These are phyloP conservation scores for Microctenopoma steveboyesi DNA, from an alignment of 2,797 vertebrate species.

Conservation along the genomic window DNA sequence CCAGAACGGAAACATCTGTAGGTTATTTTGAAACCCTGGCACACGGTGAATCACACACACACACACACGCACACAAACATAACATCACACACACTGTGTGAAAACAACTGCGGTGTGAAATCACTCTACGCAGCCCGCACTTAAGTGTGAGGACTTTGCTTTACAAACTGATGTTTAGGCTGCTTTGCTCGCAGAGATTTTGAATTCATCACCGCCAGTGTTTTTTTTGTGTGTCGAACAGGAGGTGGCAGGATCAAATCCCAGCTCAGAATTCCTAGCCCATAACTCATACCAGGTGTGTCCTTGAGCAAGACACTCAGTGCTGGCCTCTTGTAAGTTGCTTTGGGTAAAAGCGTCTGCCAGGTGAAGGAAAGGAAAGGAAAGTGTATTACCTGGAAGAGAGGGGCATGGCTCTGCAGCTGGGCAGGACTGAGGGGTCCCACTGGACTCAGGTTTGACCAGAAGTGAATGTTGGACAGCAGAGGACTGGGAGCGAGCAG, in stretches of 20 bases:
- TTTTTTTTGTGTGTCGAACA: no score
- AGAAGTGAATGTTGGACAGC: constrained; percentile 95
- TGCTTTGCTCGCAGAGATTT: not conserved
- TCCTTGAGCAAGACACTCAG: no score
- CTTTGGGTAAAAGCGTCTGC: no score
- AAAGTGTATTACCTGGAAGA: constrained; percentile 90
- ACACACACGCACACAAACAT: constrained; percentile 29
- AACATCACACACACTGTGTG: constrained; percentile 27
- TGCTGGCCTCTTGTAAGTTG: no score
- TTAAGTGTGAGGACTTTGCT: constrained; percentile 5
- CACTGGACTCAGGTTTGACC: constrained; percentile 95
- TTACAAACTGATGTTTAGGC: not conserved
- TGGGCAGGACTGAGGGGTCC: constrained; percentile 94
- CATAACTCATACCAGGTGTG: no score
- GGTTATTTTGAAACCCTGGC: constrained; percentile 82
- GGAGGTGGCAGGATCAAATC: no score
- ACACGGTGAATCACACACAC: constrained; percentile 48
- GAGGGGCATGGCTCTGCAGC: constrained; percentile 91
- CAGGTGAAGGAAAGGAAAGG: no score
- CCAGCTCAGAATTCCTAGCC: no score
- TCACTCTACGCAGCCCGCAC: constrained; percentile 6
- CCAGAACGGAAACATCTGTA: constrained; percentile 84
- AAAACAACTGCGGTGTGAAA: constrained; percentile 20
- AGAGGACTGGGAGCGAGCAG: constrained; percentile 93
- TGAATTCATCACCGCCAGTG: not conserved